Evolutionary conservation across 2,888 invertebrate genomes (phyloP).

Genomic region (Acleris holmiana): DNA sequence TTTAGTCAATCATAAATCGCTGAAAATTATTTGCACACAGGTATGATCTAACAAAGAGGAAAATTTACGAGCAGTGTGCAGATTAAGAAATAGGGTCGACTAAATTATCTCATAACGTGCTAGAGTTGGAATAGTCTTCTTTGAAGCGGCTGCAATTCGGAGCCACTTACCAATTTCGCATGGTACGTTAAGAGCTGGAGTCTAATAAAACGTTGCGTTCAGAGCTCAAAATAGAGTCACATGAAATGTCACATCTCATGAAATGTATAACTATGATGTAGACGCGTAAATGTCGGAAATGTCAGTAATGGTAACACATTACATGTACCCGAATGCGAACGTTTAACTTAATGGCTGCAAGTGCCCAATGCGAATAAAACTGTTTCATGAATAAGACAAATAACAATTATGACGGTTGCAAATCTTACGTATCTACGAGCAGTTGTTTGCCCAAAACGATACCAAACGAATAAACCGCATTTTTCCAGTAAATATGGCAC

Average conservation of each 20-base stretch:
- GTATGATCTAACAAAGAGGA: slow-evolving; percentile 2
- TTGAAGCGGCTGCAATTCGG: slow-evolving; percentile 12
- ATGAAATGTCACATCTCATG: slow-evolving; percentile 22
- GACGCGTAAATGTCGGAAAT: neutral
- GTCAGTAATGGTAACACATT: neutral
- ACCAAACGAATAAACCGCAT: slow-evolving; percentile 7
- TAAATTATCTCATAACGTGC: slow-evolving; percentile 28
- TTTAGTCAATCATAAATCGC: slow-evolving; percentile 28
- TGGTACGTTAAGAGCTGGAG: slow-evolving; percentile 23
- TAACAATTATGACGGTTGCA: too few relatives aligned
- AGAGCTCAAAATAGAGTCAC: slow-evolving; percentile 22
- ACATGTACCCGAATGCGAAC: neutral
- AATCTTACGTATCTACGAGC: too few relatives aligned
- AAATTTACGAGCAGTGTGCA: slow-evolving; percentile 11
- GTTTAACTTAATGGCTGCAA: too few relatives aligned
- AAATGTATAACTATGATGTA: slow-evolving; percentile 2
- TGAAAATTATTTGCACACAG: slow-evolving; percentile 15
- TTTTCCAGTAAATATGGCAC: slow-evolving; percentile 8
- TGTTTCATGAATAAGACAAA: too few relatives aligned
- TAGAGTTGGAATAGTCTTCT: slow-evolving; percentile 24
- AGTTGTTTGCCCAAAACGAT: neutral
- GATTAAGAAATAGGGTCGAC: slow-evolving; percentile 11
- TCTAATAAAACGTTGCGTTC: slow-evolving; percentile 26
- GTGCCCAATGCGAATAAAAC: too few relatives aligned
- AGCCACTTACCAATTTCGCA: slow-evolving; percentile 28